These are phyloP conservation scores for Shargacucullia verbasci DNA, from an alignment of 2,888 invertebrate species.

Conservation along the genomic window DNA sequence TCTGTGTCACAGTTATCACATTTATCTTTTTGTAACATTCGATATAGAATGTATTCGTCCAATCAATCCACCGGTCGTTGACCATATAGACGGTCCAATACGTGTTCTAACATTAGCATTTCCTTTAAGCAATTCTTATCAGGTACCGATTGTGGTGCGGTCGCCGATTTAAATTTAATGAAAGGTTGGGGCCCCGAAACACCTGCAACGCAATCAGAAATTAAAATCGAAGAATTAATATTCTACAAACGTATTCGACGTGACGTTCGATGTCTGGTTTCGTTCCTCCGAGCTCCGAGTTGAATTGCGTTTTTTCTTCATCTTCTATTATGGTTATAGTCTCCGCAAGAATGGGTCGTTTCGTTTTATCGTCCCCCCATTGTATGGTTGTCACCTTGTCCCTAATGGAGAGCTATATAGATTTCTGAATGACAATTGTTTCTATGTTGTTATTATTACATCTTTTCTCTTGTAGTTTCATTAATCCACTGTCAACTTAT, in stretches of 20 bases:
- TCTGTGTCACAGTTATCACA: conserved; percentile 37
- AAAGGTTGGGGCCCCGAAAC: conserved; percentile 59
- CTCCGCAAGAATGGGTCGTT: conserved; percentile 51
- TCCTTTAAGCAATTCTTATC: conserved; percentile 62
- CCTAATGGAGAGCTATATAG: conserved; percentile 56
- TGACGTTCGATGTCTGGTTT: conserved; percentile 41
- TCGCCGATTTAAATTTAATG: conserved; percentile 64
- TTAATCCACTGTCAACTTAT: background rate
- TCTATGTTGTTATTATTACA: conserved; percentile 46
- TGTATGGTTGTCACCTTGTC: conserved; percentile 65
- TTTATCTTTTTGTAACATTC: conserved; percentile 23
- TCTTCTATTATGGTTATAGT: conserved; percentile 53
- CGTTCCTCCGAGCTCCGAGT: conserved; percentile 32
- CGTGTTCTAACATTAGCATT: conserved; percentile 52
- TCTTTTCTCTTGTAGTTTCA: conserved; percentile 27
- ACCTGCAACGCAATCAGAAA: conserved; percentile 67
- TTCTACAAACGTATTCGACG: conserved; percentile 57
- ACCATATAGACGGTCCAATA: conserved; percentile 53
- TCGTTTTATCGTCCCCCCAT: conserved; percentile 55
- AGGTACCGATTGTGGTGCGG: conserved; percentile 59
- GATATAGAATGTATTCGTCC: conserved; percentile 25
- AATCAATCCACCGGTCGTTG: conserved; percentile 61
- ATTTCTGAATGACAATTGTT: conserved; percentile 60
- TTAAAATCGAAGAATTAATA: conserved; percentile 70
- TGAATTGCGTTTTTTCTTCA: conserved; percentile 52